Base-by-base conservation (phyloP, 2,888 invertebrate species). In the Agonopterix subpropinquella region DNA sequence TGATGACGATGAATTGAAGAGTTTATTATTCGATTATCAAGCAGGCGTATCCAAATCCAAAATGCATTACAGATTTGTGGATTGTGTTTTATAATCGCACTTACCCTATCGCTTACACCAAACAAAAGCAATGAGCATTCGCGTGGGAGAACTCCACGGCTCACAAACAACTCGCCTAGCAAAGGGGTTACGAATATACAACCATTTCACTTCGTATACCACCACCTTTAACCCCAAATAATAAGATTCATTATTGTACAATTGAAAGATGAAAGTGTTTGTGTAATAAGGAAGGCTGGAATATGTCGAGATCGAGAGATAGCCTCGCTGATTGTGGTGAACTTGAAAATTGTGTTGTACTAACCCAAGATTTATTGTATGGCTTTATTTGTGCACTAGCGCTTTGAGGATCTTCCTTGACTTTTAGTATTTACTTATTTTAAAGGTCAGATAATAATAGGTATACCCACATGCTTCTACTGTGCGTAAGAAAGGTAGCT, bases 41-140 rank as follows among this genome's bases (percentile, higher is more conserved):
- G 18, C 18, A 18, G 2, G 18, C 4, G 18, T 18, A 18, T 4
- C 4, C 18, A 18, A n/a, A 18, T 4, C 18, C 18, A 18, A 18
- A 28, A 28, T 1, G 4, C 1, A 28, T 28, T 28, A 5, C 7
- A 28, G 28, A 28, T 28, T 28, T 28, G n/a, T 28, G 5, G 28
- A 28, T 9, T 39, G 2, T 1, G n/a, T 39, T 39, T 39, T 39
- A n/a, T 10, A 39, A 9, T 39, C 39, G n/a, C 10, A 10, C 1
- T 39, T 39, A n/a, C 9, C n/a, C n/a, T 39, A 39, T n/a, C n/a
- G 65, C 65, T 73, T 74, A 63, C 52, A 60, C 73, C 72, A 73
- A 59, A 62, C 70, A 59, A 70, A 69, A 77, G 74, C 80, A 77
- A 77, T 77, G 77, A 79, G 77, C 77, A 73, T 76, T 73, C 72